Percentiles rank a stretch among this genome's conserved stretches.
phyloP scores from a whole-genome alignment of 2,888 invertebrate genomes.

The Embidobia sp. region DNA sequence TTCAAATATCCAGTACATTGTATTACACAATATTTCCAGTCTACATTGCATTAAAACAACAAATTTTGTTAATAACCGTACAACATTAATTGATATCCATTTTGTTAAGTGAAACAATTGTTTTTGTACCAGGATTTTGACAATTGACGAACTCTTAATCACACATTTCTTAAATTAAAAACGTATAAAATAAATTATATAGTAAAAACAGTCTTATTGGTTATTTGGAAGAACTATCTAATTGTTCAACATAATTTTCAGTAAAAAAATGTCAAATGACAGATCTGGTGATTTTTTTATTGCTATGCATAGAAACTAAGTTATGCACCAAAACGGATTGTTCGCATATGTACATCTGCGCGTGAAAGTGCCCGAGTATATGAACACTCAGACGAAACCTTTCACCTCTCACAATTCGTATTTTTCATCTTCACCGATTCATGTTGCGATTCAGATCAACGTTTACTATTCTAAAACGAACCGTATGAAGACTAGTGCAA shows the following conservation, averaged over 20 bases:
- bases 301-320: slow-evolving; percentile 11
- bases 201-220: no score
- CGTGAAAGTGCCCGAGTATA: slow-evolving; percentile 54
- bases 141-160: no score
- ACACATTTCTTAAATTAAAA: no score
- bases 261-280: background rate
- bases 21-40: slow-evolving; percentile 93
- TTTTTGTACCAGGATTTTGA: no score
- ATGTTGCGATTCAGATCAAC: slow-evolving; percentile 60
- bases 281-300: background rate
- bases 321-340: slow-evolving; percentile 38
- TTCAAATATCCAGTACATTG: slow-evolving; percentile 97
- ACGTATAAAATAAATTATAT: background rate
- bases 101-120: no score
- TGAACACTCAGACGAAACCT: slow-evolving; percentile 63
- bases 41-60: slow-evolving; percentile 78
- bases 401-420: slow-evolving; percentile 66
- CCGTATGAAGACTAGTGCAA: slow-evolving; percentile 31
- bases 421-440: slow-evolving; percentile 68
- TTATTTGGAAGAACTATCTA: no score
- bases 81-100: no score
- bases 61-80: no score
- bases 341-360: slow-evolving; percentile 33
- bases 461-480: slow-evolving; percentile 43
- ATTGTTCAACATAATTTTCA: no score